These are phyloP conservation scores for Odontomyia ornata DNA, from an alignment of 2,888 invertebrate genomes.

Conservation along the genomic window DNA sequence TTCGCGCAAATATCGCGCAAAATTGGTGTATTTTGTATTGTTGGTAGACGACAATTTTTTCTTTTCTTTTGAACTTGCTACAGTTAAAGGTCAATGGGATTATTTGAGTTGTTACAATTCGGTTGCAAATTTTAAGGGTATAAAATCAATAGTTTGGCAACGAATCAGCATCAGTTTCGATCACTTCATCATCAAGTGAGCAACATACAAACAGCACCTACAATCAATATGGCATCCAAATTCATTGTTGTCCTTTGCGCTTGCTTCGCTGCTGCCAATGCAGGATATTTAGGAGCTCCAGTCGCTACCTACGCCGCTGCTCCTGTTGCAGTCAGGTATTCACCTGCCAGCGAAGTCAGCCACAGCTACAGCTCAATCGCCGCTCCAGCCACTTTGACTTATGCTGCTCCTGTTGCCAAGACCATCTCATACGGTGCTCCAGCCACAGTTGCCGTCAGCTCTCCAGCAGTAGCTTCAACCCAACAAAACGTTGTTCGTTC, in stretches of 20 bases:
- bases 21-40: not conserved
- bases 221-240: conserved; percentile 60
- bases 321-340: conserved; percentile 44
- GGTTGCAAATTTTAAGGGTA: conserved; percentile 36
- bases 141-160: conserved; percentile 41
- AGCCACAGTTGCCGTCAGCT: conserved; percentile 55
- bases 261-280: conserved; percentile 71
- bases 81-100: conserved; percentile 41
- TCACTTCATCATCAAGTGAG: conserved; percentile 49
- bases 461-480: conserved; percentile 62
- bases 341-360: conserved; percentile 49
- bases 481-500: conserved; percentile 68
- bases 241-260: conserved; percentile 70
- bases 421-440: conserved; percentile 58
- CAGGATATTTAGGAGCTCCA: conserved; percentile 67
- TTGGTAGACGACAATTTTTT: conserved; percentile 13
- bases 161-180: conserved; percentile 47
- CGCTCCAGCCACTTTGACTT: conserved; percentile 52
- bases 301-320: conserved; percentile 48
- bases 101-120: not conserved
- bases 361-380: conserved; percentile 51
- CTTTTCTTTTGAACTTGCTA: not conserved
- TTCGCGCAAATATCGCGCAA: conserved; percentile 3
- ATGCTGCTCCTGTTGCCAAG: conserved; percentile 52
- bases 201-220: too few relatives aligned